Evolutionary conservation across 2,797 vertebrate genomes (phyloP).

Genomic region (Bradypodion pumilum): DNA sequence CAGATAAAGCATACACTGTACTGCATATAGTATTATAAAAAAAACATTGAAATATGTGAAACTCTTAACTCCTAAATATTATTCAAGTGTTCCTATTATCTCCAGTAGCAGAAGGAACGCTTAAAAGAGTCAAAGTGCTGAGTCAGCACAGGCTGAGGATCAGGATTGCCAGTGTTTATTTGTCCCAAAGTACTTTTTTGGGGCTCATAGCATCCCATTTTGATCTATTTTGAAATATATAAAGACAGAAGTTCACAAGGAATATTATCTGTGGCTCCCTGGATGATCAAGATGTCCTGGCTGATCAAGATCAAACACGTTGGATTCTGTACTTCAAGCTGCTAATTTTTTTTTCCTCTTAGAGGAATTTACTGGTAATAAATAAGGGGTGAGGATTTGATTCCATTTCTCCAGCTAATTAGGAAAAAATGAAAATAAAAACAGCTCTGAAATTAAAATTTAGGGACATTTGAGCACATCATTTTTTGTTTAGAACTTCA

Average conservation of each 20-base stretch:
- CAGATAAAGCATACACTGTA: no score
- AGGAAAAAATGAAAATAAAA: no score
- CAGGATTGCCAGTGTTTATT: background rate
- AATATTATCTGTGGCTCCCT: background rate
- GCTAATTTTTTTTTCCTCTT: background rate
- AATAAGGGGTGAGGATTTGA: background rate
- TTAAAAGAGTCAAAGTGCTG: background rate
- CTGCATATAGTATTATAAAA: no score
- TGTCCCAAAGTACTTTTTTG: background rate
- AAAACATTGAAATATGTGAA: background rate
- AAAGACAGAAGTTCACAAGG: background rate
- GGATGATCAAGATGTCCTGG: no score
- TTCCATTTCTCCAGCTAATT: background rate
- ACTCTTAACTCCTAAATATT: background rate
- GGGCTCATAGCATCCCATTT: background rate
- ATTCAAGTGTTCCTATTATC: background rate
- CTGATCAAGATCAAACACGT: background rate
- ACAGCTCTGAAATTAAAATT: background rate
- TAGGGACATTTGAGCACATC: background rate
- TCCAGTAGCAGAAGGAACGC: background rate
- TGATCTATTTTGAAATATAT: no score
- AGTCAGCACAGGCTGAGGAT: background rate
- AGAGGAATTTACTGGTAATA: background rate
- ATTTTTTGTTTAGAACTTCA: background rate
- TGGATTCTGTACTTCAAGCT: background rate